Conservation (phyloP, 2,888 invertebrate species). For the Zonitis immaculata region DNA sequence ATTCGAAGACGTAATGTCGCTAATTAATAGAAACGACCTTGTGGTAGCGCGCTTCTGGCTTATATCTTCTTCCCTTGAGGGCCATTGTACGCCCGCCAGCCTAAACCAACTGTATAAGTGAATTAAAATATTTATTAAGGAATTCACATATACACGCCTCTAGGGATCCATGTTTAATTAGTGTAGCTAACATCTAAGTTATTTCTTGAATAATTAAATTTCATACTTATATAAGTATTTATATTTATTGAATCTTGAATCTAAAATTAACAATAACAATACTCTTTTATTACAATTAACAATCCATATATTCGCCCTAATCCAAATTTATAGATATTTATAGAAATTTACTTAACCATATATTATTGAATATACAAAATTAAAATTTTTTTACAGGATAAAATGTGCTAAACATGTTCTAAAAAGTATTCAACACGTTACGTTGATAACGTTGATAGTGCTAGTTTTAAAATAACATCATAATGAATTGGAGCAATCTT, state of each 20-base stretch:
- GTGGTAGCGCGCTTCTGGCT: constrained; percentile 41
- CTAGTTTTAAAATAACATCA: not conserved
- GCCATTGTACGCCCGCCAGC: constrained; percentile 45
- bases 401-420: constrained; percentile 6
- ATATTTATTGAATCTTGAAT: constrained; percentile 23
- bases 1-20: constrained; percentile 45
- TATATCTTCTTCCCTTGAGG: constrained; percentile 43
- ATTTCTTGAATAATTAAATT: constrained; percentile 43
- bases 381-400: not conserved
- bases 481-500: not conserved
- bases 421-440: constrained; percentile 30
- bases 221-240: constrained; percentile 33
- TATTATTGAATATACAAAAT: no score
- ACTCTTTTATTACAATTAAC: no score
- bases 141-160: constrained; percentile 46
- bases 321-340: no score
- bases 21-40: constrained; percentile 47
- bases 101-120: constrained; percentile 49
- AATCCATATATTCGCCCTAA: no score
- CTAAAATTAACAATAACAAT: not conserved
- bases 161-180: constrained; percentile 44
- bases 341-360: no score
- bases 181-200: constrained; percentile 42
- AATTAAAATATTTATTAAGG: constrained; percentile 51
- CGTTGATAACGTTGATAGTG: constrained; percentile 34